Conservation (phyloP, 2,113 vertebrate genomes). For the Struthidea cinerea region DNA sequence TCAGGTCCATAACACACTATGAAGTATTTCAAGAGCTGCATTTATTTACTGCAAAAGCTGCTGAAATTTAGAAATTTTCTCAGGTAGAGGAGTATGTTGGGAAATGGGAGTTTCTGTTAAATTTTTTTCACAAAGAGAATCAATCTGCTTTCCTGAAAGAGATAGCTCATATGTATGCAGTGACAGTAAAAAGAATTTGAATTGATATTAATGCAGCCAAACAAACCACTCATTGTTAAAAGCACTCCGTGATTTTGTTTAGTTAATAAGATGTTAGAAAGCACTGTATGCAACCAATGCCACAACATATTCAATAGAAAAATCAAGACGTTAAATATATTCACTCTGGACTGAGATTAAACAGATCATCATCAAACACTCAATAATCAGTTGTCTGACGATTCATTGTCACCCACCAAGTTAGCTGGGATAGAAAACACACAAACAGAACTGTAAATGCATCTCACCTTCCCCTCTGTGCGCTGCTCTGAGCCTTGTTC, state of each 20-base stretch:
- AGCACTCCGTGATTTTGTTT: background rate
- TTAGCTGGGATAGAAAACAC: background rate
- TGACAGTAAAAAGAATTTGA: background rate
- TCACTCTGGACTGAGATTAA: background rate
- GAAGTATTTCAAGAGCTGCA: background rate
- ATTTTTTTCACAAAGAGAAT: background rate
- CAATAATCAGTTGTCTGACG: constrained; percentile 26
- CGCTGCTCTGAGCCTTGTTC: background rate
- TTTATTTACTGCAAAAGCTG: background rate
- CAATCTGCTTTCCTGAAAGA: background rate
- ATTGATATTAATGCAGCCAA: constrained; percentile 5
- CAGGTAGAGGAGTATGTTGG: background rate
- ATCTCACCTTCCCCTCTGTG: background rate
- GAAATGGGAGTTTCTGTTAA: background rate
- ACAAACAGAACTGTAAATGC: constrained; percentile 14
- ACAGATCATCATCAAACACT: constrained; percentile 14
- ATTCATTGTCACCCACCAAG: background rate
- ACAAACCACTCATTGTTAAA: constrained; percentile 29
- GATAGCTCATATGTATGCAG: background rate
- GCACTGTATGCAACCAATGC: background rate
- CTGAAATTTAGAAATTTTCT: background rate
- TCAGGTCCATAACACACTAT: background rate
- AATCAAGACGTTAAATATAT: background rate
- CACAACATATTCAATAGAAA: background rate
- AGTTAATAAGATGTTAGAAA: constrained; percentile 20